Conservation (phyloP, 2,113 vertebrate species). For the Zosterops borbonicus region DNA sequence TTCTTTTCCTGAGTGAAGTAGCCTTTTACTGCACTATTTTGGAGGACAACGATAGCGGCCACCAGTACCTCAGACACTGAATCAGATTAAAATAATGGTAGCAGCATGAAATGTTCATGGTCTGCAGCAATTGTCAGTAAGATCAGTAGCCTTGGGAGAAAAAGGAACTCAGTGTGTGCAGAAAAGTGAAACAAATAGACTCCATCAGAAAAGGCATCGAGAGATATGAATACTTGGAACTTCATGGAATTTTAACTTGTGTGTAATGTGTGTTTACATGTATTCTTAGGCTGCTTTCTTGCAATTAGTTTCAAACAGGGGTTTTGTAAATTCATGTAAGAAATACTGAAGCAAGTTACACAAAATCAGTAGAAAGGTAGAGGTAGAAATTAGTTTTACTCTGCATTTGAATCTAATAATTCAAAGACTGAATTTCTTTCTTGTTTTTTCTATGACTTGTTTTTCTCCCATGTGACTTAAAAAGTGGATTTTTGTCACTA, state of each 20-base stretch:
- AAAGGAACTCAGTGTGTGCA: not conserved
- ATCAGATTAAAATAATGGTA: not conserved
- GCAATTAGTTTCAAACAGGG: not conserved
- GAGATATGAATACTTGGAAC: not conserved
- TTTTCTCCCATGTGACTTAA: not conserved
- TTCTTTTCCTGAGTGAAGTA: conserved; percentile 19
- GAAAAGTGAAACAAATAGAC: not conserved
- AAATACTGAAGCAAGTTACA: not conserved
- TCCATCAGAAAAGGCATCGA: not conserved
- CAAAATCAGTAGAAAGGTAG: not conserved
- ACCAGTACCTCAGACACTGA: not conserved
- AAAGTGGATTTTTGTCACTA: not conserved
- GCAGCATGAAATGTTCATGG: not conserved
- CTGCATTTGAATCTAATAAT: not conserved
- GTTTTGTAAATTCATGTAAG: not conserved
- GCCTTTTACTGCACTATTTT: not conserved
- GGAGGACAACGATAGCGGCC: not conserved
- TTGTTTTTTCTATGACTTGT: not conserved
- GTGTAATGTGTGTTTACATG: not conserved
- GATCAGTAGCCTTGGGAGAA: not conserved
- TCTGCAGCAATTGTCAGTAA: not conserved
- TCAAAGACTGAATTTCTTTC: not conserved
- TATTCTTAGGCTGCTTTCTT: not conserved
- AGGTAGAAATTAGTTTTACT: not conserved
- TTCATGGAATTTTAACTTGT: not conserved